These are phyloP conservation scores for Lomographa bimaculata DNA, from an alignment of 2,888 invertebrate species.

Conservation along the genomic window DNA sequence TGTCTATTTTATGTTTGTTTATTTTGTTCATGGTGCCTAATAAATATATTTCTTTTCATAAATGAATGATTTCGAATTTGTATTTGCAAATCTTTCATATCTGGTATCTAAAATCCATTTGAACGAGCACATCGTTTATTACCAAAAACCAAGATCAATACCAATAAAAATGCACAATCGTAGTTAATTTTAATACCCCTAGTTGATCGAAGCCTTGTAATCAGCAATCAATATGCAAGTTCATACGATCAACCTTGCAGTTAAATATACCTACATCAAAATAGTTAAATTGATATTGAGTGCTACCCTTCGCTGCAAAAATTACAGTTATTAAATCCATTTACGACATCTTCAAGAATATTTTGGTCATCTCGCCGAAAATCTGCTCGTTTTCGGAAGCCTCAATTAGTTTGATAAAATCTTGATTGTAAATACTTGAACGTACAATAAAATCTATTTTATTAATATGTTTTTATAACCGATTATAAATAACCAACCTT, in stretches of 20 bases:
- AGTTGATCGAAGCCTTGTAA: conserved; percentile 9
- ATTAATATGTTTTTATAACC: no score
- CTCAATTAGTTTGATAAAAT: conserved; percentile 48
- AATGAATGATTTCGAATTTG: no score
- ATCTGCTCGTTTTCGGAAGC: conserved; percentile 19
- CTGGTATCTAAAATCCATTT: no score
- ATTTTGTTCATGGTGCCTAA: no score
- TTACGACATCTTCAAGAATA: conserved; percentile 6
- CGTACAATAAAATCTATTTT: conserved; percentile 3
- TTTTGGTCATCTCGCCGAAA: conserved; percentile 16
- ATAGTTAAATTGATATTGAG: conserved; percentile 17
- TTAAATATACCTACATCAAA: conserved; percentile 4
- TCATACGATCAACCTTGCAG: conserved; percentile 8
- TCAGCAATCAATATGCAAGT: conserved; percentile 15
- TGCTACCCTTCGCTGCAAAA: conserved; percentile 11
- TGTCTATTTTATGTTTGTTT: no score
- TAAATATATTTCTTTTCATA: no score
- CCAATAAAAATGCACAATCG: neutral
- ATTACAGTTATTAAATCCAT: conserved; percentile 11
- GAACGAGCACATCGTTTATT: no score
- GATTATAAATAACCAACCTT: no score
- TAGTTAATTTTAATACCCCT: conserved; percentile 7
- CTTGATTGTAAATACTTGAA: conserved; percentile 30
- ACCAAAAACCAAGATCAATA: no score
- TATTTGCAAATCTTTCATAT: no score